Evolutionary conservation across 2,888 invertebrate species (phyloP), one percentile per base, ranked within the genome.

Genomic region (Ditylenchus weischeri): DNA sequence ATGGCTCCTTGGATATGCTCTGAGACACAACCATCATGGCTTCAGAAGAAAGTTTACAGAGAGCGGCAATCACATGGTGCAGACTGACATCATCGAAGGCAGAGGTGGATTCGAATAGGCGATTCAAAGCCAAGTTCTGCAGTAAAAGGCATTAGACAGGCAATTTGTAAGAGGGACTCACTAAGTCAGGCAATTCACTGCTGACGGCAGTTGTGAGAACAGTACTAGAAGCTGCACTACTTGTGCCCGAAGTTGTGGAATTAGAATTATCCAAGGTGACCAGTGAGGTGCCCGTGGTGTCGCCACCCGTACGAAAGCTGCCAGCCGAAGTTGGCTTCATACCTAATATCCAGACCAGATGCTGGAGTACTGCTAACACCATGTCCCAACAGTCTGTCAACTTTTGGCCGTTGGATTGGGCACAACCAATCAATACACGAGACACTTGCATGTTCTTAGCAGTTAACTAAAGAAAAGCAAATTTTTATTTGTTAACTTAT

Each of bases 391-490:
- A 91, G 62, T 91, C 90, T 61, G 92, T 93, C 70, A 96, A 87
- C 72, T 91, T 89, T 78, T 90, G 90, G 0, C 95, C 95, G 84
- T 94, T 93, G 71, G 91, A 89, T 83, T 92, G 91, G 0, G 94
- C 93, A 63, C 94, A 87, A 78, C 89, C 88, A 59, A 98, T 87
- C 61, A 98, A 86, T 0, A 94, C 91, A 72, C 92, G 88, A 90
- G 96, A 94, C 43, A 94, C 93, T 79, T 95, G 93, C 66, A 98
- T 88, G 87, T 98, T 98, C 80, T 96, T 94, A 0, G 93, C 91
- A 4, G 95, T 96, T 81, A 98, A 87, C 86, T 86, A 76, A 58
- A 83, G 5, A 43, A 43, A 13, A 43, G 11, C 8, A 15, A 1
- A 15, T 43, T 10, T 43, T 15, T 15, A 29, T 29, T 29, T 2